phyloP scores from a whole-genome alignment of 2,797 vertebrate species.

The Mionectes olivaceus region DNA sequence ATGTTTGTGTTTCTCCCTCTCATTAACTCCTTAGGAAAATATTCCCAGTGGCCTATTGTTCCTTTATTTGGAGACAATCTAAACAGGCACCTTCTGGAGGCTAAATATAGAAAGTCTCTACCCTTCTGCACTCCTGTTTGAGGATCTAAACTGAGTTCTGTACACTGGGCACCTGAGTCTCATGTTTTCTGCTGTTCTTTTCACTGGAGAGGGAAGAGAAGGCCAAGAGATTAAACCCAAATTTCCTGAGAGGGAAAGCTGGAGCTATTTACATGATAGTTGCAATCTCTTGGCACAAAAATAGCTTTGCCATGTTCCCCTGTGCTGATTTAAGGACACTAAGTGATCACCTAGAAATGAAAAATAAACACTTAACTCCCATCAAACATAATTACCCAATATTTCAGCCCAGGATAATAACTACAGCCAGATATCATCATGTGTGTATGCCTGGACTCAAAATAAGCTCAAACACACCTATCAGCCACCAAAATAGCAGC shows the following conservation, averaged over 20 bases:
- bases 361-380: constrained; percentile 36
- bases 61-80: constrained; percentile 4
- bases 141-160: not conserved
- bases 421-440: not conserved
- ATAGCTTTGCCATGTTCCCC: not conserved
- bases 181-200: not conserved
- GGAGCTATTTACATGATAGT: not conserved
- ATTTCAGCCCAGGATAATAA: constrained; percentile 6
- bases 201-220: not conserved
- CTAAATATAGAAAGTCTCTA: not conserved
- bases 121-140: not conserved
- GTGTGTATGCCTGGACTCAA: not conserved
- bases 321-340: constrained; percentile 17
- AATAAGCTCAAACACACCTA: constrained; percentile 11
- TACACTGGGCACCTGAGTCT: not conserved
- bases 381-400: constrained; percentile 20
- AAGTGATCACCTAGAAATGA: constrained; percentile 33
- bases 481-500: not conserved
- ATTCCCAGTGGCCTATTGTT: not conserved
- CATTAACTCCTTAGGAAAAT: constrained; percentile 13
- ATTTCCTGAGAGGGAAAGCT: constrained; percentile 1
- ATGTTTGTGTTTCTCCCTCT: not conserved
- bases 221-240: not conserved
- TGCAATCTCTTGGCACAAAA: not conserved
- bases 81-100: constrained; percentile 9